A percentile compares a stretch with the other conserved stretches of the same genome.
Conservation (phyloP, 2,888 invertebrate genomes). For the Chrysolina americana region DNA sequence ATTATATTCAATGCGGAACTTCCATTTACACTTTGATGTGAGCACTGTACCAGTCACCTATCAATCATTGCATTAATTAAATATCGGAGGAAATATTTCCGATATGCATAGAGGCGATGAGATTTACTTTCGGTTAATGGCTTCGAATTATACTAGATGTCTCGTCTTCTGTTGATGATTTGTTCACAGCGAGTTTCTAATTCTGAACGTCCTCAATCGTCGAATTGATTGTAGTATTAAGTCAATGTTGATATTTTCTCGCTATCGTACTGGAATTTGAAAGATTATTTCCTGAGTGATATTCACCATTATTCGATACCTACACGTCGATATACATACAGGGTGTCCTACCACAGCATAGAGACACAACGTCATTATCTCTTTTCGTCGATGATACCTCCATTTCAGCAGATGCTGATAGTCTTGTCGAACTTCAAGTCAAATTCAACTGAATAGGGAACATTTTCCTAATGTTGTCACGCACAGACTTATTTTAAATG, state of each 20-base stretch:
- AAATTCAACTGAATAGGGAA: no score
- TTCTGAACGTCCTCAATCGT: not conserved
- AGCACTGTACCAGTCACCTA: conserved; percentile 14
- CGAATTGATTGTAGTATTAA: not conserved
- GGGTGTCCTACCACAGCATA: no score
- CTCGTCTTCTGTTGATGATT: not conserved
- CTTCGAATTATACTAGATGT: conserved; percentile 5
- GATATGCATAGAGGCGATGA: not conserved
- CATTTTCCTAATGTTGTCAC: no score
- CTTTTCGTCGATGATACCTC: no score
- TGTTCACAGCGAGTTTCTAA: not conserved
- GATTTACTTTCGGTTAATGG: conserved; percentile 9
- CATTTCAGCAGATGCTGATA: no score
- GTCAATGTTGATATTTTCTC: not conserved
- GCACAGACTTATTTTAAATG: no score
- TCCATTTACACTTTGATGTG: conserved; percentile 15
- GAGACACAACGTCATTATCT: no score
- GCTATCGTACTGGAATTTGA: not conserved
- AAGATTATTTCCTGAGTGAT: not conserved
- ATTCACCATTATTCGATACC: not conserved
- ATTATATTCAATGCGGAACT: conserved; percentile 15
- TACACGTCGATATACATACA: no score
- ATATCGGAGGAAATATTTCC: conserved; percentile 18
- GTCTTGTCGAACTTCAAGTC: no score
- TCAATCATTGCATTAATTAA: conserved; percentile 12